A percentile compares a stretch with the other conserved stretches of the same genome.
Evolutionary conservation across 2,113 vertebrate genomes (phyloP).

Genomic region (Phylloscopus whistleri): DNA sequence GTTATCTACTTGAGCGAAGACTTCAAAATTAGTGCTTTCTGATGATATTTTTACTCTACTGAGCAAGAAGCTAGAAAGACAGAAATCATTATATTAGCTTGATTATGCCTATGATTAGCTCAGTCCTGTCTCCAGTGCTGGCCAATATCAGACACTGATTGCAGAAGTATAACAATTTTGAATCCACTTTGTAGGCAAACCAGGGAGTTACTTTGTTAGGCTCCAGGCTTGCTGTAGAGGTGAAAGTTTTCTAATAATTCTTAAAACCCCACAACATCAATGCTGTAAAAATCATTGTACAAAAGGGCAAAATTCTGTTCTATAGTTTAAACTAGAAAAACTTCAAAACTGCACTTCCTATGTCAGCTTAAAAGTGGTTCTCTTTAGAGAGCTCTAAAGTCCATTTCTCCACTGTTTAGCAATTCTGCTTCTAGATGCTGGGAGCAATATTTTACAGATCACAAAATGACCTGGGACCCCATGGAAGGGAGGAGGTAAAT

Average conservation of each 20-base stretch:
- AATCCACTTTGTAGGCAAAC: neutral
- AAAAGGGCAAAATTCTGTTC: neutral
- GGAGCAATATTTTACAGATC: neutral
- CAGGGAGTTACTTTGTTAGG: neutral
- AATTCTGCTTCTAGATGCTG: neutral
- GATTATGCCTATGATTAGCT: neutral
- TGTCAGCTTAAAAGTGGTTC: neutral
- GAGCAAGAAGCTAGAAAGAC: neutral
- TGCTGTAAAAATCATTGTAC: neutral
- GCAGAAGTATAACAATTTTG: neutral
- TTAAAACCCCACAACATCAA: neutral
- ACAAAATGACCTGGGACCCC: neutral
- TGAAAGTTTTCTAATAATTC: neutral
- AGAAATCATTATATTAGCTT: neutral
- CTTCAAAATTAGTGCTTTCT: neutral
- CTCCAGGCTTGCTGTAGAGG: neutral
- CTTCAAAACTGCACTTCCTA: rapidly evolving
- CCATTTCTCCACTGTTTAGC: neutral
- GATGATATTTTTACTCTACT: neutral
- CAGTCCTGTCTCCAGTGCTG: neutral
- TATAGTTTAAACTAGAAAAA: neutral
- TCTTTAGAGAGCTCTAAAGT: neutral
- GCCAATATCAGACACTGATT: neutral
- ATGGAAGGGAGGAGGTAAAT: neutral
- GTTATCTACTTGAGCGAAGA: neutral